Evolutionary conservation across 2,888 invertebrate species (phyloP).

Genomic region (Ceraclea dissimilis): DNA sequence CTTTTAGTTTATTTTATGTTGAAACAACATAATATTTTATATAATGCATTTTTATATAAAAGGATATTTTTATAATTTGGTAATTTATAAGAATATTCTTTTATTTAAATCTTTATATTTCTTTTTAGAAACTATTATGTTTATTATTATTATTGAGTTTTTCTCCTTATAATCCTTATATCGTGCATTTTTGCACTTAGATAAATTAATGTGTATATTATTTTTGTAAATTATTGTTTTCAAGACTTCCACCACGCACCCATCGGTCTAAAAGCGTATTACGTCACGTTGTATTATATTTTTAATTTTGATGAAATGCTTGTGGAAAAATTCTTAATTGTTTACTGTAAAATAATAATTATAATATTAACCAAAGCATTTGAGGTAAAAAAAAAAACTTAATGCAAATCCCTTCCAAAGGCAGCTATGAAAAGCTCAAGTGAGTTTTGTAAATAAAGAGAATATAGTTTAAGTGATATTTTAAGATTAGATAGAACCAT

Average conservation of each 20-base stretch:
- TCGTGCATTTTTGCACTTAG: neutral
- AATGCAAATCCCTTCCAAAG: slow-evolving; percentile 25
- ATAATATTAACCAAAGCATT: neutral
- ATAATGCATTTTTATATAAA: slow-evolving; percentile 1
- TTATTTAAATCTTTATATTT: too few species aligned
- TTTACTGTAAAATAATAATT: neutral
- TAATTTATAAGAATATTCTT: neutral
- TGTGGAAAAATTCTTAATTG: neutral
- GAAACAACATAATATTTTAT: neutral
- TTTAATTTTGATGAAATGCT: too few species aligned
- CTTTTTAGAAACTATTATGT: too few species aligned
- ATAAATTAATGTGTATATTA: too few species aligned
- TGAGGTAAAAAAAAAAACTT: slow-evolving; percentile 4
- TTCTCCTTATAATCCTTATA: neutral
- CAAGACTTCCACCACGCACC: too few species aligned
- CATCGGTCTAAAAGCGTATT: too few species aligned
- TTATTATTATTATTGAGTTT: neutral
- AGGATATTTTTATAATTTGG: neutral
- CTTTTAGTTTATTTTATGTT: slow-evolving; percentile 12
- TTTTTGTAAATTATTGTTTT: too few species aligned
- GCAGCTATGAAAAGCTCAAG: slow-evolving; percentile 24
- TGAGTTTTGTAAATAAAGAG: slow-evolving; percentile 16
- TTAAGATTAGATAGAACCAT: slow-evolving; percentile 6
- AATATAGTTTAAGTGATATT: neutral
- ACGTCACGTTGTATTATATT: too few species aligned